Conservation (phyloP, 2,797 vertebrate species). For the Ambastaia sidthimunki region DNA sequence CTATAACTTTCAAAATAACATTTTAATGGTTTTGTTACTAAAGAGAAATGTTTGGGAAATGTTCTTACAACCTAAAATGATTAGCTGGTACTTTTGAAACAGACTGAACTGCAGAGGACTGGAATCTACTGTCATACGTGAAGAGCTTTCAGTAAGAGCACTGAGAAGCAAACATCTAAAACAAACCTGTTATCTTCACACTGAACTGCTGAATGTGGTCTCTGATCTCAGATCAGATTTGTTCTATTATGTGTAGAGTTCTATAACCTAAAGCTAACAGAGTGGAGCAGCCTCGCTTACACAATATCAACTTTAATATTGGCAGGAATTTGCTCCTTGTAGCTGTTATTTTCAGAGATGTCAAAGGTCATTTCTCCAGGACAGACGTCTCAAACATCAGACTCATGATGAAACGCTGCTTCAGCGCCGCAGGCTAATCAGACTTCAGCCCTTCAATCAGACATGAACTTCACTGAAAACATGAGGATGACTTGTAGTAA, state of each 20-base stretch:
- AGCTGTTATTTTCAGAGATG: background rate
- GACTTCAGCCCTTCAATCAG: slow-evolving; percentile 4
- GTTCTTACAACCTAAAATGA: too few species aligned
- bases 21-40: too few species aligned
- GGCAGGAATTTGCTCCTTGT: background rate
- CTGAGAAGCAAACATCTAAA: slow-evolving; percentile 58
- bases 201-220: slow-evolving; percentile 11
- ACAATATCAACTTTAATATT: background rate
- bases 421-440: slow-evolving; percentile 13
- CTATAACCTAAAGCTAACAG: background rate
- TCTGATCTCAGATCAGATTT: background rate
- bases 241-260: background rate
- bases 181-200: slow-evolving; percentile 28
- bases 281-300: background rate
- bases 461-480: slow-evolving; percentile 11
- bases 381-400: background rate
- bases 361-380: slow-evolving; percentile 21
- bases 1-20: too few species aligned
- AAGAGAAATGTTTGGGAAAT: too few species aligned
- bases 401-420: slow-evolving; percentile 8
- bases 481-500: slow-evolving; percentile 18
- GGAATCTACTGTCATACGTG: slow-evolving; percentile 8
- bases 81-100: background rate
- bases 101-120: slow-evolving; percentile 15
- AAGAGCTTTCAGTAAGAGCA: slow-evolving; percentile 71